Evolutionary conservation across 2,797 vertebrate species (phyloP).

Genomic region (Delichon dasypus): DNA sequence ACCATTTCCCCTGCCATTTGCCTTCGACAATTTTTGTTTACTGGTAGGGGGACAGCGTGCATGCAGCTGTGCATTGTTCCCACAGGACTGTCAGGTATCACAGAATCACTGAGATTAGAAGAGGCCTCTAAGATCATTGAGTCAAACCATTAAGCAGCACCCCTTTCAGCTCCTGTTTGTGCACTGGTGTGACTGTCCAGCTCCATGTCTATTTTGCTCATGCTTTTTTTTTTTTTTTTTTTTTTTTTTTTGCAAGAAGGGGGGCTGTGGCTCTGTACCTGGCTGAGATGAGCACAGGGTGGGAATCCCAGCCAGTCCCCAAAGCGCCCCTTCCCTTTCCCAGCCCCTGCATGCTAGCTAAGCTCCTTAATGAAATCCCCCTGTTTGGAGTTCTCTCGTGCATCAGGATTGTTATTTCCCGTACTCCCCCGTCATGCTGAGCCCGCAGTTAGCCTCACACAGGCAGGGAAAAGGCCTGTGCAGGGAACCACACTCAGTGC

Average conservation of each 20-base stretch:
- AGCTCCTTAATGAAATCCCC: slow-evolving; percentile 10
- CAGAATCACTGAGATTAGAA: background rate
- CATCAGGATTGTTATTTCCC: background rate
- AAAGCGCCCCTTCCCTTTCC: background rate
- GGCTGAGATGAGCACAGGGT: fast-evolving
- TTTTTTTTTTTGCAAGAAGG: background rate
- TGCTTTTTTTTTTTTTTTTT: too few species aligned
- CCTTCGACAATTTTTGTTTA: background rate
- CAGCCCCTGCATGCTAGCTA: background rate
- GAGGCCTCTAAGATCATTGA: background rate
- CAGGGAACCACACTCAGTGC: fast-evolving
- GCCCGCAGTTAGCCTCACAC: background rate
- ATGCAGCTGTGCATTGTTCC: fast-evolving
- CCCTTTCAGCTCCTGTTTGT: background rate
- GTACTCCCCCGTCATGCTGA: fast-evolving
- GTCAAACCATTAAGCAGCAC: background rate
- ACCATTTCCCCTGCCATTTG: background rate
- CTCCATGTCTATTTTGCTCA: background rate
- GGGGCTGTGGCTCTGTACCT: background rate
- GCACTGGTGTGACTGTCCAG: too few species aligned
- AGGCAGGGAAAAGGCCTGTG: background rate
- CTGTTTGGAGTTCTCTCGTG: background rate
- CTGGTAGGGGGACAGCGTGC: background rate
- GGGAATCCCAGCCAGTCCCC: background rate
- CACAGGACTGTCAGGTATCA: background rate